Evolutionary conservation across 2,888 invertebrate species (phyloP), one percentile per base, ranked within the genome.

Genomic region (Cerastis leucographa): DNA sequence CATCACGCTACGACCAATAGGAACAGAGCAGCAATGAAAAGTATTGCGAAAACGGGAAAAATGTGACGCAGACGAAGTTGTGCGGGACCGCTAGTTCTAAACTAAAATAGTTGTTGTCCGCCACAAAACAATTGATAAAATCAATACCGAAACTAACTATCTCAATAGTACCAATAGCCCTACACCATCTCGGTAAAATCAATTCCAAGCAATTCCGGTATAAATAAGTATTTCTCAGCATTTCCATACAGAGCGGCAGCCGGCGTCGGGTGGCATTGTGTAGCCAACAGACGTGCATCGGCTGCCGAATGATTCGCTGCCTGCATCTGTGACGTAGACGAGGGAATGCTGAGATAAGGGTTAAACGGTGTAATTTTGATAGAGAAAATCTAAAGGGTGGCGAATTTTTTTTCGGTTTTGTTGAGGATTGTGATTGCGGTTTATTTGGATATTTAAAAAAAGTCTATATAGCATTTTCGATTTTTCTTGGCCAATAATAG

Each of bases 271-370:
- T 25, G 51, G 74, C 79, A 85, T 82, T 79, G 73, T 87, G 77
- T 78, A 80, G 80, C 75, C 68, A 74, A 81, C 67, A 76, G 87
- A 94, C 94, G 94, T 94, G 94, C 92, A 88, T 86, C 83, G 95
- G 89, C 91, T 94, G 90, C 89, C 90, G 92, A 94, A 93, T 94
- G 93, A 94, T 92, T 92, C 92, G 88, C 89, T 90, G 91, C 90
- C 90, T 90, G 91, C 90, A 78, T 89, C 79, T 84, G 64, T 74
- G 74, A 74, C 81, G 80, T 82, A 93, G 92, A 90, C 75, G 11
- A 25, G 64, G 54, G 70, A 85, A 81, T 29, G 22, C 9, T 44
- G 42, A 86, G 85, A 87, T 61, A 74, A 72, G 82, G 78, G 71
- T 74, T 68, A 61, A 40, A 80, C 51, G 65, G 42, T 72, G 6